Base-by-base conservation (phyloP, 2,888 invertebrate genomes). In the Beris morrisii region DNA sequence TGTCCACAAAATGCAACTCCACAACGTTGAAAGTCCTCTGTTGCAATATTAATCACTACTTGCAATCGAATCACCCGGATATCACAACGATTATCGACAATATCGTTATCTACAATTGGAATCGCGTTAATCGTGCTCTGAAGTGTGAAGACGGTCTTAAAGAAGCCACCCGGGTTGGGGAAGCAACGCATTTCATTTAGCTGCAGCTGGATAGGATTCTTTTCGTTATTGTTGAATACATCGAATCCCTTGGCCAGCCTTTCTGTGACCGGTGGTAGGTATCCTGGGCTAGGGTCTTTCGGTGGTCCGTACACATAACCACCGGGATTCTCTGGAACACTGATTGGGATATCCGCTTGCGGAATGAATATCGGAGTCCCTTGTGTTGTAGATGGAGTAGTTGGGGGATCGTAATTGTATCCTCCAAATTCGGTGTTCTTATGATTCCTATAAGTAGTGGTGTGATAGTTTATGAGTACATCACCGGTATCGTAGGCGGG, bases 1-100 rank as follows among this genome's bases (percentile, higher is more conserved):
- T 71, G 70, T 2, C 78, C 82, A 73, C 85, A 86, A 66, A 80
- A 75, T 2, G 75, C 74, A 0, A 86, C 82, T 0, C 85, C 86
- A 71, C 86, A 86, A 44, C 78, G 78, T 65, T 78, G 75, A 74
- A 86, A 85, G 69, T 81, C 78, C 4, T 79, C 77, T 1, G 79
- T 81, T 4, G 78, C 76, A 64, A 85, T 77, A 70, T 83, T 81
- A 4, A 86, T 67, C 0, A 77, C 66, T 1, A 81, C 71, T 65
- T 74, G 77, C n/a, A 77, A 75, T 70, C 78, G 68, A 28, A 75
- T 74, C 0, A 79, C 55, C 50, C 77, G 78, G 43, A 77, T 67
- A 32, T 77, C 75, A 63, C 79, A 79, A 6, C 74, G 74, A 7
- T 74, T 72, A 46, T 76, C 77, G 44, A 72, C 71, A 2, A 75